Base-by-base conservation (phyloP, 2,113 vertebrate species). In the Eidolon helvum region DNA sequence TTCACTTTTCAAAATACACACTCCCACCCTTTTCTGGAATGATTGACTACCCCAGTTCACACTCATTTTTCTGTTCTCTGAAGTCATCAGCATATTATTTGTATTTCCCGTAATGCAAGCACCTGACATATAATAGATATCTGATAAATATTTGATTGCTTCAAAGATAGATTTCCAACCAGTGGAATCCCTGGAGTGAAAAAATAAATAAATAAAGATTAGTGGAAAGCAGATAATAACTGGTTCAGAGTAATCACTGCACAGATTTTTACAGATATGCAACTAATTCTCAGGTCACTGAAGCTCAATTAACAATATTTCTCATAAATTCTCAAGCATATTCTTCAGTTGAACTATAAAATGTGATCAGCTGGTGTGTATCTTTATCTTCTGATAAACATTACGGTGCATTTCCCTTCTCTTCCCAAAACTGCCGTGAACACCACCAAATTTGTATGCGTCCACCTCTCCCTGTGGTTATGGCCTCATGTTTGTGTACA, bases 151-250 rank as follows among this genome's bases (percentile, higher is more conserved):
- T 28, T 91, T 82, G 72, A 61, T 83, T 66, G 78, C 89, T 79
- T 96, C 78, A 95, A 94, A 91, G 69, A 55, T 45, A 61, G 63
- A 50, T 78, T 88, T 80, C 86, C 40, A 96, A 45, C 15, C 72
- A 61, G 1, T 50, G 26, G 75, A 77, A 82, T 53, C n/a, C 19
- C 75, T n/a, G 83, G 59, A 85, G 5, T 38, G 53, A 35, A 35
- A 79, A 63, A 82, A 43, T n/a, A 43, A 43, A 43, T 6, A 50
- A 50, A 50, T 3, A 50, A 50, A 50, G 1, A 1, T 90, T 93
- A 33, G 22, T 40, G 74, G 1, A 83, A 96, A 92, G 19, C 61
- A 91, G 16, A 5, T 72, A 43, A 88, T 80, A 43, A 59, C 55
- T 93, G 35, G 55, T 30, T 57, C 40, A 61, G 22, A 63, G 14